phyloP scores from a whole-genome alignment of 2,888 invertebrate species.

The Ceratothoa steindachneri region DNA sequence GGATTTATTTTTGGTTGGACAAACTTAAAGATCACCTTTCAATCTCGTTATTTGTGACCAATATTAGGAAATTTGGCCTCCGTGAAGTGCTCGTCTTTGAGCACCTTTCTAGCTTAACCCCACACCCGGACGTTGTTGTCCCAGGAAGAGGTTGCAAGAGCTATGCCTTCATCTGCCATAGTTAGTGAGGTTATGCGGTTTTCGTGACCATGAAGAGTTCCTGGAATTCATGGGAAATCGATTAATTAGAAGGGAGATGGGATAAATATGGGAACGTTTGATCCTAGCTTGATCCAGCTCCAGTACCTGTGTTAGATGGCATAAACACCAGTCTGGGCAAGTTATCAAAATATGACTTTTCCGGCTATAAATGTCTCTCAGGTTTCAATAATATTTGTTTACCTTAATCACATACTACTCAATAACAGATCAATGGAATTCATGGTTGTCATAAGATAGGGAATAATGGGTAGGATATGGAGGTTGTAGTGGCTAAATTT shows the following conservation, averaged over 20 bases:
- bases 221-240: conserved; percentile 58
- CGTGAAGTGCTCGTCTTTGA: not conserved
- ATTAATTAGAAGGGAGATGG: not conserved
- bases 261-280: not conserved
- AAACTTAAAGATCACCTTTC: too few relatives aligned
- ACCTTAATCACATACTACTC: too few relatives aligned
- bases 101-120: conserved; percentile 56
- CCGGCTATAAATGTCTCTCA: too few relatives aligned
- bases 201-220: conserved; percentile 73
- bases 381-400: too few relatives aligned
- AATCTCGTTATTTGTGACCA: too few relatives aligned
- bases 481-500: too few relatives aligned
- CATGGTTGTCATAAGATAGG: too few relatives aligned
- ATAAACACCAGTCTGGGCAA: not conserved
- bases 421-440: too few relatives aligned
- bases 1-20: too few relatives aligned
- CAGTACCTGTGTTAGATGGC: not conserved
- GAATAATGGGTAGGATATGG: too few relatives aligned
- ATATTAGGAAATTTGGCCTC: too few relatives aligned
- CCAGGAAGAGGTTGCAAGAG: conserved; percentile 85
- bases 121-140: conserved; percentile 81
- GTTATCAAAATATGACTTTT: not conserved
- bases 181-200: conserved; percentile 82
- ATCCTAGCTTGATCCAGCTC: not conserved
- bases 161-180: conserved; percentile 77